phyloP scores from a whole-genome alignment of 2,113 vertebrate genomes.

The Hipposideros armiger region DNA sequence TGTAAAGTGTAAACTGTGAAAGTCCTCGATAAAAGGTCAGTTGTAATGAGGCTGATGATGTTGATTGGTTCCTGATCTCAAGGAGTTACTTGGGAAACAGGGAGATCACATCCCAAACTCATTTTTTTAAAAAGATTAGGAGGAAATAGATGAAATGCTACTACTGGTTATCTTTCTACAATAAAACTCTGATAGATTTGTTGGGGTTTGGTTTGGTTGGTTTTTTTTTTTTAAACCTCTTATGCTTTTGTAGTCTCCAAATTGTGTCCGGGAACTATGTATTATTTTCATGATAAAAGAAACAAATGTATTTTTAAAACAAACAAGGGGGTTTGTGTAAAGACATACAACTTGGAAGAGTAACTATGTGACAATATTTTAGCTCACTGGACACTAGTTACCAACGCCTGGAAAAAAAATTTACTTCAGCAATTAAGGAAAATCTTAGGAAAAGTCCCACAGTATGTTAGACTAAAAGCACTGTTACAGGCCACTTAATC shows the following conservation, averaged over 20 bases:
- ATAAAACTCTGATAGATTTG: conserved; percentile 17
- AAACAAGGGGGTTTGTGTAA: neutral
- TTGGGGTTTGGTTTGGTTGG: neutral
- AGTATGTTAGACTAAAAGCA: neutral
- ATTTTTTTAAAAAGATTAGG: neutral
- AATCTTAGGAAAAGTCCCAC: neutral
- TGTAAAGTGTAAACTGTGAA: neutral
- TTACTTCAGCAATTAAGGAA: neutral
- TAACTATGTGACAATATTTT: conserved; percentile 25
- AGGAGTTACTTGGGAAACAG: neutral
- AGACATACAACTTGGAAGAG: neutral
- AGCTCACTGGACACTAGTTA: neutral
- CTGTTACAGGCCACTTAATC: neutral
- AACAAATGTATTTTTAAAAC: neutral
- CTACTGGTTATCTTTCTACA: neutral
- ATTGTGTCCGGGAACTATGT: conserved; percentile 29
- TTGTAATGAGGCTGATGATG: conserved; percentile 16
- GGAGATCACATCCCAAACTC: neutral
- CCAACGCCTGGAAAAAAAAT: neutral
- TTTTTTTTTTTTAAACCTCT: neutral
- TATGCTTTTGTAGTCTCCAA: conserved; percentile 15
- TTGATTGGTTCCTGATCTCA: neutral
- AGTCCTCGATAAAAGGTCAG: neutral
- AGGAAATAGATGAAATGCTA: conserved; percentile 22
- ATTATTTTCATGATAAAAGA: conserved; percentile 32